phyloP scores from a whole-genome alignment of 2,888 invertebrate species.

The Eupithecia vulgata region DNA sequence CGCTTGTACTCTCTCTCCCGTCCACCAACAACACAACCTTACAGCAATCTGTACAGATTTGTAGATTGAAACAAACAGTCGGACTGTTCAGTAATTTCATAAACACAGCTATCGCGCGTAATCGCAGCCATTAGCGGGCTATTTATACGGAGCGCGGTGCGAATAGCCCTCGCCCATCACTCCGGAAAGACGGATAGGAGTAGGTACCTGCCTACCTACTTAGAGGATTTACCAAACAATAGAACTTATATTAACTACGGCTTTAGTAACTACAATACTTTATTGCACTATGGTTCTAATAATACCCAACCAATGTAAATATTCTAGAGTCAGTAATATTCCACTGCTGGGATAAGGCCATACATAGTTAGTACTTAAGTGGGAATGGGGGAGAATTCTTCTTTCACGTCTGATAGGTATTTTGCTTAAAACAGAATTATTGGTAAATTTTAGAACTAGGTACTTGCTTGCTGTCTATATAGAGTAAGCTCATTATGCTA shows the following conservation, averaged over 20 bases:
- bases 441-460: no score
- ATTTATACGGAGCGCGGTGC: conserved; percentile 26
- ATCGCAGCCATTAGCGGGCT: conserved; percentile 25
- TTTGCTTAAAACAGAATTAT: background rate
- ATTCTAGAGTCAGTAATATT: background rate
- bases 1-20: background rate
- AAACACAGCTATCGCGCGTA: conserved; percentile 22
- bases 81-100: conserved; percentile 20
- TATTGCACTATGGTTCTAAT: background rate
- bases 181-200: conserved; percentile 11
- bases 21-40: background rate
- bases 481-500: no score
- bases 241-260: background rate
- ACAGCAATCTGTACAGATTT: conserved; percentile 19
- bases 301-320: background rate
- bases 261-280: background rate
- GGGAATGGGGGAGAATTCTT: no score
- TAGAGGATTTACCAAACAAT: background rate
- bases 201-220: background rate
- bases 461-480: no score
- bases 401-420: background rate
- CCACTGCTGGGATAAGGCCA: background rate
- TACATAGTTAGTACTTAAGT: background rate
- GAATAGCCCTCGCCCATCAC: conserved; percentile 2
- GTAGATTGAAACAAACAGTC: conserved; percentile 31